These are phyloP conservation scores for Aspidoscelis tigris DNA, from an alignment of 2,113 vertebrate species.

Conservation along the genomic window DNA sequence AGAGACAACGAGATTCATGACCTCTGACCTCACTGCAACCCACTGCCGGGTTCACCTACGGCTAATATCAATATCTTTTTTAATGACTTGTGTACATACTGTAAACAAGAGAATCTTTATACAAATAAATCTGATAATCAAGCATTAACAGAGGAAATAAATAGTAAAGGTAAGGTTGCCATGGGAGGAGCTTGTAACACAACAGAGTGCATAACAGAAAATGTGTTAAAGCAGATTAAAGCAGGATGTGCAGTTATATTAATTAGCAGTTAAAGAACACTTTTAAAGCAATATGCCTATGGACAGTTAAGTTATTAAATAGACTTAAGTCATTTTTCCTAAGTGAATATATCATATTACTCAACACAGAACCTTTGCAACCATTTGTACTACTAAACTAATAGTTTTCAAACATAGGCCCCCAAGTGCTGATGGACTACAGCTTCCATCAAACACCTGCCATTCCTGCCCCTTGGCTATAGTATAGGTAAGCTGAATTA, in stretches of 20 bases:
- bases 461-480: no score
- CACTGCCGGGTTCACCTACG: slow-evolving; percentile 78
- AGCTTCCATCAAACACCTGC: no score
- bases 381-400: no score
- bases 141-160: slow-evolving; percentile 77
- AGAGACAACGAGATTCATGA: slow-evolving; percentile 67
- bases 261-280: slow-evolving; percentile 72
- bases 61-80: slow-evolving; percentile 84
- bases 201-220: slow-evolving; percentile 72
- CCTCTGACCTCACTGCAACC: slow-evolving; percentile 80
- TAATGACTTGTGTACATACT: slow-evolving; percentile 84
- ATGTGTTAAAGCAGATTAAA: slow-evolving; percentile 71
- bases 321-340: slow-evolving; percentile 61
- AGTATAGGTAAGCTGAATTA: no score
- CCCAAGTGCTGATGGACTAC: no score
- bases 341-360: slow-evolving; percentile 23
- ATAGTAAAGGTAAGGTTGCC: slow-evolving; percentile 71
- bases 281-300: slow-evolving; percentile 69
- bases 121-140: slow-evolving; percentile 81
- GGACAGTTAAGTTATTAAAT: slow-evolving; percentile 72
- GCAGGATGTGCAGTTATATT: slow-evolving; percentile 74
- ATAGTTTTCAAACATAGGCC: no score
- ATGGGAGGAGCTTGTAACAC: slow-evolving; percentile 63
- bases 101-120: slow-evolving; percentile 83
- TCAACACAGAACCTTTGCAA: no score